Evolutionary conservation across 2,888 invertebrate species (phyloP).

Genomic region (Sarcophaga variegata): DNA sequence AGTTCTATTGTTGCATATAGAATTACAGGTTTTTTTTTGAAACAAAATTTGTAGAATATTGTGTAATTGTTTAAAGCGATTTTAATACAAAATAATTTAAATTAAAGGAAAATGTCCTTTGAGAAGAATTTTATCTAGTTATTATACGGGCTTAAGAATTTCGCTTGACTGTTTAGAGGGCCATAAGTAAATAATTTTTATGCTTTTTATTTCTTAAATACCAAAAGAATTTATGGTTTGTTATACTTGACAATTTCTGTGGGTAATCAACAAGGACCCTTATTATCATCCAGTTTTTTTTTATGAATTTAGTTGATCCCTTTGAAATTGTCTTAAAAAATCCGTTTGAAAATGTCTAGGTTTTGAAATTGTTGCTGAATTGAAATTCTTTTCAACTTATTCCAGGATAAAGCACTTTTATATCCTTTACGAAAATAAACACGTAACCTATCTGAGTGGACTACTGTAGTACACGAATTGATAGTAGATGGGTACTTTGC

Average conservation of each 20-base stretch:
- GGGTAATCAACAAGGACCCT: conserved; percentile 1
- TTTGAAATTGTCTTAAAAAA: too few relatives aligned
- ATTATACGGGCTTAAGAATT: conserved; percentile 25
- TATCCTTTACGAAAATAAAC: too few relatives aligned
- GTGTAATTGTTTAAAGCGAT: conserved; percentile 14
- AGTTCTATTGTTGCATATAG: conserved; percentile 6
- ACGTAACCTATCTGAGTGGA: too few relatives aligned
- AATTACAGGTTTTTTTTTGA: conserved; percentile 23
- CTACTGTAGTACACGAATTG: too few relatives aligned
- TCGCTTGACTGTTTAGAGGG: conserved; percentile 1
- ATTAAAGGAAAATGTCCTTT: background rate
- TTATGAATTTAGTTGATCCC: background rate
- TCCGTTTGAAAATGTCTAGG: too few relatives aligned
- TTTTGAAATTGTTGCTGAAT: too few relatives aligned
- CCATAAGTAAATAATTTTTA: background rate
- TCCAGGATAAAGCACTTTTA: too few relatives aligned
- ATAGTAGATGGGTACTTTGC: too few relatives aligned
- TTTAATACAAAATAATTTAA: too few relatives aligned
- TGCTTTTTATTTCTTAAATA: background rate
- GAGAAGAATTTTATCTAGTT: background rate
- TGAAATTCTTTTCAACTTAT: too few relatives aligned
- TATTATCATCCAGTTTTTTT: background rate
- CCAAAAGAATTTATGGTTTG: conserved; percentile 13
- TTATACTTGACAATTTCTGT: conserved; percentile 26
- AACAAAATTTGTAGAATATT: background rate